Evolutionary conservation across 1,140 invertebrate genomes (phyloP), one percentile per base, ranked within the genome.

Genomic region (Dufourea novaeangliae): DNA sequence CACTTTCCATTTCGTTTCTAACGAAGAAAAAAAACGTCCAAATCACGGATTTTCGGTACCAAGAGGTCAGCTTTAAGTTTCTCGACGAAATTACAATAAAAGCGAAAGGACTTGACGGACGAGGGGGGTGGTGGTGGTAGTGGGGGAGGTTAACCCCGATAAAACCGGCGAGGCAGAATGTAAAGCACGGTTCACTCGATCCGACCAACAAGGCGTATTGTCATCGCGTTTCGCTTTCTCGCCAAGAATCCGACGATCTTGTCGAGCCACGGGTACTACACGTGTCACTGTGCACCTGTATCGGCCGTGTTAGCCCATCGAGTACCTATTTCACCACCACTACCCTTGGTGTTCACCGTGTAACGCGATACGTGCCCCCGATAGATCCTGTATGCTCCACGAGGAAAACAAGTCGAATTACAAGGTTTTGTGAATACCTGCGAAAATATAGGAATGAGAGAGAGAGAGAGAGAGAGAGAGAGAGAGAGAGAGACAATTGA

Each of bases 221-320:
- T 78, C 76, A 39, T 57, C n/a, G 70, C 71, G 71, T 67, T 75
- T 76, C 78, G 72, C 71, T 79, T 79, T 79, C 78, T 67, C 78
- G 78, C 50, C 56, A 72, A 37, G 72, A 74, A 76, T 79, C 46
- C 52, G 56, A 79, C 63, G 72, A 79, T 77, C 78, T 63, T 56
- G 73, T 61, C 52, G 44, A 14, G 72, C 17, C 41, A 10, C 61
- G 14, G n/a, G 14, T 12, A 29, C 22, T 66, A 59, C 56, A 71
- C 61, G 54, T 63, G 69, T 78, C 69, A n/a, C n/a, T 39, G 39
- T 76, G 64, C 63, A 67, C 72, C 66, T 77, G 74, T 59, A 57
- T n/a, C 56, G 10, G 6, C 39, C 34, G 7, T 52, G 20, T 29
- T n/a, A 41, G 63, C 25, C 32, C 25, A 68, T 66, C 63, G n/a